A percentile compares a stretch with the other conserved stretches of the same genome.
These are phyloP conservation scores for Macrotrachela quadricornifera DNA, from an alignment of 1,140 invertebrate species.

Conservation along the genomic window DNA sequence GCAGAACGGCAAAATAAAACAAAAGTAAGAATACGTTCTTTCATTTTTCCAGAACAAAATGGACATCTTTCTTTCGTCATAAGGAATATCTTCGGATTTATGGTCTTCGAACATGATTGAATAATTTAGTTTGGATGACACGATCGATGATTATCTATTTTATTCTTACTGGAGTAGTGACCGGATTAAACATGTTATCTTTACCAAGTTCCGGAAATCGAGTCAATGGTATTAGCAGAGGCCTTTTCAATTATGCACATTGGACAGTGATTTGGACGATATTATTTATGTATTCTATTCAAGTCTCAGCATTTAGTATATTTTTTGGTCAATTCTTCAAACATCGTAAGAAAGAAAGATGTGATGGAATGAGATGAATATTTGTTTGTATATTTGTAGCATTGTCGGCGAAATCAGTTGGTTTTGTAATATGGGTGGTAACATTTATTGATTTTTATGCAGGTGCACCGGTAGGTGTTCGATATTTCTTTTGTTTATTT, in stretches of 20 bases:
- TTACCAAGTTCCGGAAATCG: background rate
- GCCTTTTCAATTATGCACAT: slow-evolving; percentile 1
- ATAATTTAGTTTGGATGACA: slow-evolving; percentile 2
- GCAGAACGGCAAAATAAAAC: slow-evolving; percentile 6
- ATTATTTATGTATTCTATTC: slow-evolving; percentile 5
- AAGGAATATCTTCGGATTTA: slow-evolving; percentile 4
- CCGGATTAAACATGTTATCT: background rate
- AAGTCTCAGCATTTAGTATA: slow-evolving; percentile 1
- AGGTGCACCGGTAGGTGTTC: background rate
- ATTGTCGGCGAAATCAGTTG: slow-evolving; percentile 5
- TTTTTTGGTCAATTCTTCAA: no score
- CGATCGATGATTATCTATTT: slow-evolving; percentile 1
- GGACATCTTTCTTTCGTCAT: background rate
- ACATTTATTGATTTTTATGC: slow-evolving; percentile 7
- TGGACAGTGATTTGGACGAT: background rate
- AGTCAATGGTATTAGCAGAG: background rate
- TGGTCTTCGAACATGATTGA: background rate
- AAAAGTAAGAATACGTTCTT: no score
- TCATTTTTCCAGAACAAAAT: background rate
- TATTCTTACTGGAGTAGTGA: background rate
- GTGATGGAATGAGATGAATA: no score
- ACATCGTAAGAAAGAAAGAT: no score
- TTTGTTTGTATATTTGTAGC: background rate
- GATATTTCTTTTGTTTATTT: slow-evolving; percentile 7
- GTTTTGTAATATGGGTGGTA: slow-evolving; percentile 3